phyloP scores from a whole-genome alignment of 2,797 vertebrate genomes.

The Gallirallus australis region DNA sequence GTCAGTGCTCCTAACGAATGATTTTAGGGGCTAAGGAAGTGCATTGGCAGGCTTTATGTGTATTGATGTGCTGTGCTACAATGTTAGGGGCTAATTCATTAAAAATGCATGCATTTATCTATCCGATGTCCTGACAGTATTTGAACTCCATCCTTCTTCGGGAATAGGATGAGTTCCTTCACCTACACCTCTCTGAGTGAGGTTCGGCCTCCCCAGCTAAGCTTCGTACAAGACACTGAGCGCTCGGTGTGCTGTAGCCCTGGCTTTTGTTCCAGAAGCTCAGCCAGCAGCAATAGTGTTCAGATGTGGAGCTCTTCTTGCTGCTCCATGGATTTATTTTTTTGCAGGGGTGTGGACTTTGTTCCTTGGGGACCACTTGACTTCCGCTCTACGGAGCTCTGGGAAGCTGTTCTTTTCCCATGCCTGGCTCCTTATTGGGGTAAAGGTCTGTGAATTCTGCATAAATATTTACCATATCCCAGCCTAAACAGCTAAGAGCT shows the following conservation, averaged over 20 bases:
- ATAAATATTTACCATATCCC: slow-evolving; percentile 74
- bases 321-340: background rate
- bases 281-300: background rate
- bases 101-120: background rate
- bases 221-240: background rate
- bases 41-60: background rate
- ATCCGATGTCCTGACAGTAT: accelerated
- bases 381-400: slow-evolving; percentile 61
- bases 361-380: slow-evolving; percentile 52
- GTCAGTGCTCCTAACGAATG: background rate
- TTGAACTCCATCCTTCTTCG: background rate
- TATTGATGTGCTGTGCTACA: accelerated
- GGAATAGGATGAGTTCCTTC: background rate
- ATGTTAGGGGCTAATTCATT: background rate
- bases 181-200: accelerated
- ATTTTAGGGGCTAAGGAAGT: background rate
- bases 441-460: slow-evolving; percentile 78
- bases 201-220: background rate
- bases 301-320: background rate
- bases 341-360: background rate
- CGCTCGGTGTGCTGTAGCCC: accelerated
- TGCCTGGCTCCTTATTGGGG: slow-evolving; percentile 70
- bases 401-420: slow-evolving; percentile 77
- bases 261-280: background rate
- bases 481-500: slow-evolving; percentile 50